phyloP scores from a whole-genome alignment of 2,113 vertebrate species.

The Silurus glanis region DNA sequence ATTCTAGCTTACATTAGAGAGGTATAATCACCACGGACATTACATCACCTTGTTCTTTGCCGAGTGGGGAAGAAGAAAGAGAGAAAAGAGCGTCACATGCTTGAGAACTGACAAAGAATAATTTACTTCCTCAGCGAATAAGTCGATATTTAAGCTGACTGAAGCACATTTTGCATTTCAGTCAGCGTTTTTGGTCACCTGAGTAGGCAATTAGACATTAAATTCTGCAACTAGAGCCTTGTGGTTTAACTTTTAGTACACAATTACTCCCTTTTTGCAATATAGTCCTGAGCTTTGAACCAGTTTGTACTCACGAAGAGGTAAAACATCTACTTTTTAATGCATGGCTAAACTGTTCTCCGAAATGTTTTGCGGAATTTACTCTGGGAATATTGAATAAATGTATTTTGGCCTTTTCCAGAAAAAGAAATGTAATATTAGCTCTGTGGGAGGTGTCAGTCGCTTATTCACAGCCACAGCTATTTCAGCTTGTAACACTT shows the following conservation, averaged over 20 bases:
- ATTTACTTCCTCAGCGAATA: conserved; percentile 21
- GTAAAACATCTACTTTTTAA: conserved; percentile 4
- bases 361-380: conserved; percentile 27
- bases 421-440: conserved; percentile 37
- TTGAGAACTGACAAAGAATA: conserved; percentile 11
- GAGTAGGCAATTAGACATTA: conserved; percentile 37
- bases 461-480: conserved; percentile 23
- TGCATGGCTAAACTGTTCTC: neutral
- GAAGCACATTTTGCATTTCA: conserved; percentile 27
- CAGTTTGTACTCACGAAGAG: conserved; percentile 36
- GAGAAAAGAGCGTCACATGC: conserved; percentile 1
- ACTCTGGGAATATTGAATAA: conserved; percentile 24
- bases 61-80: neutral
- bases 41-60: neutral
- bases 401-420: conserved; percentile 18
- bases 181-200: conserved; percentile 44
- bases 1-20: neutral
- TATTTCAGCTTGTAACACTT: conserved; percentile 27
- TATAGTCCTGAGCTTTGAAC: conserved; percentile 46
- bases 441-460: neutral
- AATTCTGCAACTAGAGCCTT: conserved; percentile 28
- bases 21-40: neutral
- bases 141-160: conserved; percentile 30
- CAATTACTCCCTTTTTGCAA: conserved; percentile 30
- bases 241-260: conserved; percentile 37